Evolutionary conservation across 2,797 vertebrate genomes (phyloP), one percentile per base, ranked within the genome.

Genomic region (Yasuhikotakia modesta): DNA sequence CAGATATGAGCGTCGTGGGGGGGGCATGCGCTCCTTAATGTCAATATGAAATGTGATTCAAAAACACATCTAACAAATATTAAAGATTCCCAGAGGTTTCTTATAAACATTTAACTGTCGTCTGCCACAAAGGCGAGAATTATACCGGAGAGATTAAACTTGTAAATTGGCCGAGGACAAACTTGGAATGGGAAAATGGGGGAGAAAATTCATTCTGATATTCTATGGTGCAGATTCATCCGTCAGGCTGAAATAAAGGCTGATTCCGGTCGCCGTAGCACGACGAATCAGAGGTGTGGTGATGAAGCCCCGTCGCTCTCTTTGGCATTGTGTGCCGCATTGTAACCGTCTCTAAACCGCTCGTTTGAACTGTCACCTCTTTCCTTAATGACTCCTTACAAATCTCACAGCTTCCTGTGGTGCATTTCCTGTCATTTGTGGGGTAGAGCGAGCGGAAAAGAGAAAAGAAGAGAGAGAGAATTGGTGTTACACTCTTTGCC

Each of bases 51-150:
- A 93, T 92, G 90, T 87, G 90, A 92, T 92, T 91, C 93, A 45
- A 66, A 79, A 70, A 55, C 90, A 92, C 92, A 93, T 94, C 93
- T 94, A 91, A 92, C 92, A 89, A 86, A 92, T 91, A 92, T 94
- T 92, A 92, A 88, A 91, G 91, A 94, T 92, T 93, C 94, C 93
- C 94, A 91, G 92, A 93, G 93, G 94, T 94, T 94, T 91, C 90
- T 91, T 90, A 92, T 90, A 91, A 95, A 83, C 93, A 92, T 92
- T 90, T 79, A 66, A 79, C 74, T 16, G 72, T 66, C 67, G 66
- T 72, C 43, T 7, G 69, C 60, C 50, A 70, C 70, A 57, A 79
- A 70, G 50, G 13, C 39, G 21, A 64, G 14, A 45, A 68, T 27
- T 53, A 19, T 43, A 45, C 16, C 24, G 14, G 52, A 48, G 64